Evolutionary conservation across 92 coral and sea anemone species (phyloP).

Genomic region (Desmophyllum pertusum): DNA sequence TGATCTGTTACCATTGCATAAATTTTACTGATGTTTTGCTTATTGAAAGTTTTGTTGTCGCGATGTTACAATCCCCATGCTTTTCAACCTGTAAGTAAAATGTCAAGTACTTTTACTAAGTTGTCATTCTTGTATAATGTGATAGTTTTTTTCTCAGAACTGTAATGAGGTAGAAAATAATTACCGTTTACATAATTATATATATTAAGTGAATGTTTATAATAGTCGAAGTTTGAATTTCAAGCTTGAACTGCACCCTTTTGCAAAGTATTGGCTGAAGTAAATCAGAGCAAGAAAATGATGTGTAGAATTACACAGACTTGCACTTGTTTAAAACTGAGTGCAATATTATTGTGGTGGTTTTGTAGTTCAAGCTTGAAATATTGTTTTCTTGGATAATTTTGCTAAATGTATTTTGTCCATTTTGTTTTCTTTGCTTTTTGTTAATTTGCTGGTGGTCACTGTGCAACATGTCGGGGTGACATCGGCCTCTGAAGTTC

Average conservation of each 20-base stretch:
- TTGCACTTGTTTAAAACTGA: not conserved
- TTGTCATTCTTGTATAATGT: too few relatives aligned
- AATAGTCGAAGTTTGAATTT: not conserved
- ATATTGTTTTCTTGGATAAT: not conserved
- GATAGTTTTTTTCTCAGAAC: conserved; percentile 1
- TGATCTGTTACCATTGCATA: not conserved
- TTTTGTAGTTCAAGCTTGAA: conserved; percentile 35
- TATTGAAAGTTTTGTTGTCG: not conserved
- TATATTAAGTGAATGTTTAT: not conserved
- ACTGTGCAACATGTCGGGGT: conserved; percentile 97
- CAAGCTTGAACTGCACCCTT: conserved; percentile 9
- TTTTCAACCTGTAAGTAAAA: not conserved
- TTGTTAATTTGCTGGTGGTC: conserved; percentile 94
- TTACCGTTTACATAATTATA: not conserved
- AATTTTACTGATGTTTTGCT: not conserved
- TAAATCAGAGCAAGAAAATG: not conserved
- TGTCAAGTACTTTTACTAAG: too few relatives aligned
- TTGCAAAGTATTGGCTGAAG: not conserved
- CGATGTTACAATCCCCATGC: conserved; percentile 1
- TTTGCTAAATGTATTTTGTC: conserved; percentile 62
- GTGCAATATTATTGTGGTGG: not conserved
- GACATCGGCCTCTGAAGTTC: conserved; percentile 95
- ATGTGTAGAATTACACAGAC: not conserved
- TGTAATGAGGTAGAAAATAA: conserved; percentile 3
- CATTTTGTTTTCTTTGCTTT: conserved; percentile 65